Evolutionary conservation across 2,113 vertebrate species (phyloP), one percentile per base, ranked within the genome.

Genomic region (Drymodes brunneopygia): DNA sequence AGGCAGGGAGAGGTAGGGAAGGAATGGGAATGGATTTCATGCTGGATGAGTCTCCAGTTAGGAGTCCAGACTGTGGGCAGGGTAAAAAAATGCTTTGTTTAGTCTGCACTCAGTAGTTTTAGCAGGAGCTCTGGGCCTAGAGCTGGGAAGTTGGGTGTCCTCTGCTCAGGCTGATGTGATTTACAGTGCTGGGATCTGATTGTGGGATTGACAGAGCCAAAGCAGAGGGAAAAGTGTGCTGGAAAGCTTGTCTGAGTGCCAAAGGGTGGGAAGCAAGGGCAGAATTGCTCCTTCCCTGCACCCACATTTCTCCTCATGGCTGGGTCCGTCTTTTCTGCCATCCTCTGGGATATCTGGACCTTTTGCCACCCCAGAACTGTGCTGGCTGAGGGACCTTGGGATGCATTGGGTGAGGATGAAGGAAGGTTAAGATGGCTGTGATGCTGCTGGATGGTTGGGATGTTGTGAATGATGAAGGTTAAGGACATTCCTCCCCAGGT

Each of bases 341-440:
- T 35, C 7, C 13, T 71, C 62, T 74, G 53, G 2, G 4, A 27
- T 12, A 29, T 2, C 48, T 64, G 44, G 47, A 29, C 62, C 0
- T 0, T 69, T 60, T 45, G 10, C 38, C 25, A 28, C 2, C 9
- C 29, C 0, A 0, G 2, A 13, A 21, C 38, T 88, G 44, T 72
- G 71, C 66, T 79, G 29, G 29, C 50, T 67, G 31, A 15, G 4
- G 69, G 60, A 54, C 36, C 25, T 65, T 2, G 22, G 51, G n/a
- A 22, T 53, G 60, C 13, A 5, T 14, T 2, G 8, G 35, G 17
- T 66, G 35, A 36, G 74, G 66, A 50, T 64, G 69, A 81, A 50
- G 54, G 73, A 70, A 48, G 50, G 12, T 84, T 2, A 57, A 57
- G 24, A 20, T 48, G 23, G 13, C 33, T 70, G 71, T 82, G 75